Base-by-base conservation (phyloP, 1,140 invertebrate genomes). In the Agrypnia vestita region DNA sequence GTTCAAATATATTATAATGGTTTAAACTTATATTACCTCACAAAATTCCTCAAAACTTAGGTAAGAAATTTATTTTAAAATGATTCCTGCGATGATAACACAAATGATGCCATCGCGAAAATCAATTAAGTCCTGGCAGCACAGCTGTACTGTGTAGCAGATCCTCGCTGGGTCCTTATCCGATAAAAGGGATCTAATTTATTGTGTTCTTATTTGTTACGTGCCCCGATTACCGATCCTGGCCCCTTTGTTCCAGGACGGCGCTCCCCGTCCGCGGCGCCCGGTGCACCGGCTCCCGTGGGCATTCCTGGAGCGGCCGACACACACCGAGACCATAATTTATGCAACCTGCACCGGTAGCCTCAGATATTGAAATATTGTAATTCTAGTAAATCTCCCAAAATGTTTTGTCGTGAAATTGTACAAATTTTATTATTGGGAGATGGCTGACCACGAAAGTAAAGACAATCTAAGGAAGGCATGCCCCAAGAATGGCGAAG, bases 181-280 rank as follows among this genome's bases (percentile, higher is more conserved):
- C 62, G 81, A 82, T 82, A 82, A 82, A 82, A 78, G 79, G 78
- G 74, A 82, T 82, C 81, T 80, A 82, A 82, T 82, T 82, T 82
- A 82, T 82, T 76, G 81, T 82, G 81, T 82, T 78, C 81, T 82
- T 82, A 82, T 82, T 82, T 82, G 81, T 78, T 82, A 82, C 81
- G 81, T 82, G 81, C 81, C 49, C 47, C 19, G 81, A 71, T 76
- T 78, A 51, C 59, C 62, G 53, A 76, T 76, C 56, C 46, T 49
- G 47, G 44, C 21, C 49, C 69, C 59, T 61, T 74, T 82, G 67
- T 78, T 76, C 55, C 53, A 17, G 61, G 35, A 64, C 8, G 67
- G 67, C 73, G 19, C 55, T 19, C 51, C 43, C 15, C 71, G 9
- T 19, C 4, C 49, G 19, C 19, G 61, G 11, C 47, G 61, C 61